Base-by-base conservation (phyloP, 2,797 vertebrate genomes). In the Coreius guichenoti region DNA sequence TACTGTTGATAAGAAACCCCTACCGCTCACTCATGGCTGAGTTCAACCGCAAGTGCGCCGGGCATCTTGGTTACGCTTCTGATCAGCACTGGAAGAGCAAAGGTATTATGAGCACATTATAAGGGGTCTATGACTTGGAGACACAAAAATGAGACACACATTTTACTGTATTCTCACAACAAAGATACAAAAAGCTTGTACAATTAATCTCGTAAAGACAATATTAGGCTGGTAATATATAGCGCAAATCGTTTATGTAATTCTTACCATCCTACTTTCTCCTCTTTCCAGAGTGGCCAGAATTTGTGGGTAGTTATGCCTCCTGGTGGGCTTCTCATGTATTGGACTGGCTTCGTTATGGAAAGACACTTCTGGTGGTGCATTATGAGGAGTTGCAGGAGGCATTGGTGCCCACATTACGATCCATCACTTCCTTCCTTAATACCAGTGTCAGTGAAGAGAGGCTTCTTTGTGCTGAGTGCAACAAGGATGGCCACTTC, bases 301-400 rank as follows among this genome's bases (percentile, higher is more conserved):
- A 99, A 17, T 99, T 99, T 0, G 98, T 99, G 33, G 96, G 94
- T 92, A 98, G 97, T 93, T 99, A 99, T 0, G 96, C 97, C 0
- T 97, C 98, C 0, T 99, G 98, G 98, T 99, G 98, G 98, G 97
- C 97, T 0, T 99, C 98, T 9, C 98, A 99, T 0, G 95, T 97
- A 1, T 92, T 99, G 75, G 97, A 97, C 93, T 99, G 98, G 98
- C 94, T 99, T 58, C 97, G 93, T 86, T 98, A 96, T 0, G 97
- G 97, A 13, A 96, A 92, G 43, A 96, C 91, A 68, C 94, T 99
- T 85, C 95, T 99, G 8, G 91, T 99, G 16, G 88, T 99, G 1
- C 97, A 99, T 87, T 99, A 98, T 0, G 98, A 99, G 93, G 97
- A 98, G 29, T 93, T 99, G 83, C 96, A 96, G 86, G 94, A 83